Evolutionary conservation across 2,888 invertebrate genomes (phyloP).

Genomic region (Trissonchulus latispiculum): DNA sequence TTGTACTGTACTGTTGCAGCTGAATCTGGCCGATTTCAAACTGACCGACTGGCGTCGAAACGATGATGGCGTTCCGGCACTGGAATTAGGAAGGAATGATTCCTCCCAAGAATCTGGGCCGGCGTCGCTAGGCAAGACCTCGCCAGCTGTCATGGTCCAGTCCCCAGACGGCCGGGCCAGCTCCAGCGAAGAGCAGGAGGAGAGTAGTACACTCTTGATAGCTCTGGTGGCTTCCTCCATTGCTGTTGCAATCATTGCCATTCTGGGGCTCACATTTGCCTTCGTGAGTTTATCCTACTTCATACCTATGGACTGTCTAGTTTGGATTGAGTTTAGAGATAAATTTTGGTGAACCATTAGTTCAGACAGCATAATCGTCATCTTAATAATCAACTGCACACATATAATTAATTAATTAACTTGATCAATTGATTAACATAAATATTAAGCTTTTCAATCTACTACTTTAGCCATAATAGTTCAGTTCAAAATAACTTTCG

Average conservation of each 20-base stretch:
- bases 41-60: neutral
- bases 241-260: conserved; percentile 4
- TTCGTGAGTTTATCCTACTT: conserved; percentile 12
- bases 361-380: too few relatives aligned
- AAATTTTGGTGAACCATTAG: too few relatives aligned
- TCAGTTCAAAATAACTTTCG: too few relatives aligned
- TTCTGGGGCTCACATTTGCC: neutral
- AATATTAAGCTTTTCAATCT: too few relatives aligned
- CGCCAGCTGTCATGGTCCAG: neutral
- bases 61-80: neutral
- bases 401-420: neutral
- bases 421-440: neutral
- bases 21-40: neutral
- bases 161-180: neutral
- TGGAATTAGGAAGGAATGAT: neutral
- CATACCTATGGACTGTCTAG: too few relatives aligned
- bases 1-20: too few relatives aligned
- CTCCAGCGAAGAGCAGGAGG: neutral
- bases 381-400: too few relatives aligned
- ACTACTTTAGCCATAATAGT: too few relatives aligned
- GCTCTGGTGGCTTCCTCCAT: conserved; percentile 5
- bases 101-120: too few relatives aligned
- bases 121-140: neutral
- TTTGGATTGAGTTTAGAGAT: too few relatives aligned
- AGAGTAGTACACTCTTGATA: neutral